phyloP scores from a whole-genome alignment of 2,888 invertebrate species.

The Platycheirus albimanus region DNA sequence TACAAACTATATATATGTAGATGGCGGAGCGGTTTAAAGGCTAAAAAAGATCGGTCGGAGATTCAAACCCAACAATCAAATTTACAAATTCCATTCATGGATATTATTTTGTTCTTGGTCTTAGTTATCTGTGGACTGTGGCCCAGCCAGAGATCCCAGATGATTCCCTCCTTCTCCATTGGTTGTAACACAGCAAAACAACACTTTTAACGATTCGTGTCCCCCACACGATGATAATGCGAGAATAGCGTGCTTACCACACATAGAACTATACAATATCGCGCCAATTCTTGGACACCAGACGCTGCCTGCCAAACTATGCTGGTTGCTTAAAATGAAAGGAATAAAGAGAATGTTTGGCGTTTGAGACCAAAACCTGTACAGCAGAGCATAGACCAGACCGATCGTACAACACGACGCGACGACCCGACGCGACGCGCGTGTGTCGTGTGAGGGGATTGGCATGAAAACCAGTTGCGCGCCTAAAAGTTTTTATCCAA shows the following conservation, averaged over 20 bases:
- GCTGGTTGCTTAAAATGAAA: slow-evolving; percentile 20
- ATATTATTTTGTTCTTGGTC: slow-evolving; percentile 72
- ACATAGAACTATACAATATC: slow-evolving; percentile 48
- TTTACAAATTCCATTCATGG: slow-evolving; percentile 83
- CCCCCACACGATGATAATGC: slow-evolving; percentile 64
- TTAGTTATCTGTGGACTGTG: slow-evolving; percentile 24
- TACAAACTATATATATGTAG: background rate
- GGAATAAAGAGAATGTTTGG: slow-evolving; percentile 42
- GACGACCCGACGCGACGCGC: background rate
- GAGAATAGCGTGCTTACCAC: slow-evolving; percentile 54
- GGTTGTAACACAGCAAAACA: slow-evolving; percentile 42
- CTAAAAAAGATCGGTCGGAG: slow-evolving; percentile 26
- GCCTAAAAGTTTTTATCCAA: slow-evolving; percentile 46
- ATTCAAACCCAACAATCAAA: slow-evolving; percentile 76
- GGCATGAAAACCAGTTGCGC: slow-evolving; percentile 64
- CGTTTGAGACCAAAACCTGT: slow-evolving; percentile 22
- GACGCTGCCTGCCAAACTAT: slow-evolving; percentile 30
- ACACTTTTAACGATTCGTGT: slow-evolving; percentile 33
- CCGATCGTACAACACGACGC: no score
- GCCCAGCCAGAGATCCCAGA: slow-evolving; percentile 43
- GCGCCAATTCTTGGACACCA: slow-evolving; percentile 56
- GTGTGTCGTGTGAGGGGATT: background rate
- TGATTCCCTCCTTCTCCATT: slow-evolving; percentile 28
- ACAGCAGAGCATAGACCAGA: background rate
- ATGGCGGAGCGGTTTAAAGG: slow-evolving; percentile 6